Conservation (phyloP, 2,888 invertebrate species). For the Gerosis bhagava region DNA sequence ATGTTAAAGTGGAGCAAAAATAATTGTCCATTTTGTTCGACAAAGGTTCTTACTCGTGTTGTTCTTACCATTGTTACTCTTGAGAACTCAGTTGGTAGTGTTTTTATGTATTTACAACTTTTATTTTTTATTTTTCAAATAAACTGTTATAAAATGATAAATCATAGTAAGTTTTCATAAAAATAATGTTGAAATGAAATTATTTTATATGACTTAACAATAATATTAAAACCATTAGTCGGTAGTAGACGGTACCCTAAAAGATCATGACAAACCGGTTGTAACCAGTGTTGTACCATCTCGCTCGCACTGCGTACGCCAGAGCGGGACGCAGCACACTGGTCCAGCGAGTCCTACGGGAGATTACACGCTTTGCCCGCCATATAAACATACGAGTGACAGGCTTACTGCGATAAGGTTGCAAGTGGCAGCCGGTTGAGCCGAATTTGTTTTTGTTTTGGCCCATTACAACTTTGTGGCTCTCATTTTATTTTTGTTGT, state of each 20-base stretch:
- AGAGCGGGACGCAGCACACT: constrained; percentile 9
- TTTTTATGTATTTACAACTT: no score
- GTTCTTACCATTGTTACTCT: no score
- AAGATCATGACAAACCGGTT: constrained; percentile 21
- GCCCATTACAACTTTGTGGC: constrained; percentile 16
- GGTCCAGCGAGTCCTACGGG: constrained; percentile 20
- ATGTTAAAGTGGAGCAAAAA: no score
- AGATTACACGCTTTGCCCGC: constrained; percentile 16
- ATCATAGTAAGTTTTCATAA: no score
- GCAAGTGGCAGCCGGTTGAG: constrained; percentile 18
- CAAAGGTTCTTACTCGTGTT: no score
- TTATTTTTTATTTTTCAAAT: no score
- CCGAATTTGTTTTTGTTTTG: constrained; percentile 19
- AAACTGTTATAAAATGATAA: no score
- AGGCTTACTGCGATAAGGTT: constrained; percentile 18
- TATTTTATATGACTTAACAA: no score
- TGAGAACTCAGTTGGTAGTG: no score
- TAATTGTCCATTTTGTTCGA: no score
- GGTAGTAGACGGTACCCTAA: constrained; percentile 14
- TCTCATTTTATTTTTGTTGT: constrained; percentile 12
- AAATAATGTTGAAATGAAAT: no score
- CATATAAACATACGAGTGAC: constrained; percentile 21
- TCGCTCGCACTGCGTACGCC: background rate
- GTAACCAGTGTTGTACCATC: constrained; percentile 7
- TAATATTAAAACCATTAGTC: background rate